A percentile compares a stretch with the other conserved stretches of the same genome.
These are phyloP conservation scores for Motacilla alba DNA, from an alignment of 2,113 vertebrate species.

Conservation along the genomic window DNA sequence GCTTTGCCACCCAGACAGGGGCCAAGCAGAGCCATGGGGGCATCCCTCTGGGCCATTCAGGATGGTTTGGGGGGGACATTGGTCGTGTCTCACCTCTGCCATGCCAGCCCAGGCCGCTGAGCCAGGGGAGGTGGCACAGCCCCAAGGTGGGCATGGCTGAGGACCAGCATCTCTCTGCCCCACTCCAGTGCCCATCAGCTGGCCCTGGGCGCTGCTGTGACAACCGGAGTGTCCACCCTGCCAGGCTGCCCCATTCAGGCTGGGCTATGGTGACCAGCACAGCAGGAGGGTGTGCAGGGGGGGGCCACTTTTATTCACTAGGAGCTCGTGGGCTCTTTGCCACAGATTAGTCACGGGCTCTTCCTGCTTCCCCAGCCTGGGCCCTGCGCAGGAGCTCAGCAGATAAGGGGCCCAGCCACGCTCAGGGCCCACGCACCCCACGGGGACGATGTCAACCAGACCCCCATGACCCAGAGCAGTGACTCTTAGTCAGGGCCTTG, in stretches of 20 bases:
- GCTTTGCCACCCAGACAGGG: not conserved
- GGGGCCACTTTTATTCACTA: not conserved
- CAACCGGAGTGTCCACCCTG: not conserved
- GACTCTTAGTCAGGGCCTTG: not conserved
- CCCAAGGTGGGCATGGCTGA: not conserved
- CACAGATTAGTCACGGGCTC: slow-evolving; percentile 32
- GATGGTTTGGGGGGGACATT: too few relatives aligned
- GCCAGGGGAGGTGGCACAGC: not conserved
- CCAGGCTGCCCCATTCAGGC: not conserved
- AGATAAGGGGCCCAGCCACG: not conserved
- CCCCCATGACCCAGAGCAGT: not conserved
- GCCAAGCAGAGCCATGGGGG: not conserved
- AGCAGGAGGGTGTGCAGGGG: rapidly evolving
- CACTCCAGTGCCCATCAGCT: rapidly evolving
- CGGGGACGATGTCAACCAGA: rapidly evolving
- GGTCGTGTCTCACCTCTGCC: not conserved
- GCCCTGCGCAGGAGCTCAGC: not conserved
- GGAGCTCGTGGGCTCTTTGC: not conserved
- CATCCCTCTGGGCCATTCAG: not conserved
- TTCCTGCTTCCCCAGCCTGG: slow-evolving; percentile 47
- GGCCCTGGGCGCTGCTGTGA: not conserved
- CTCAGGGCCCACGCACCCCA: rapidly evolving
- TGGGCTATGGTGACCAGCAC: rapidly evolving
- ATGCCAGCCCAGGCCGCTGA: not conserved
- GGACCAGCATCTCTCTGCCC: not conserved